Conservation (phyloP, 2,888 invertebrate genomes). For the Drosophila mettleri region DNA sequence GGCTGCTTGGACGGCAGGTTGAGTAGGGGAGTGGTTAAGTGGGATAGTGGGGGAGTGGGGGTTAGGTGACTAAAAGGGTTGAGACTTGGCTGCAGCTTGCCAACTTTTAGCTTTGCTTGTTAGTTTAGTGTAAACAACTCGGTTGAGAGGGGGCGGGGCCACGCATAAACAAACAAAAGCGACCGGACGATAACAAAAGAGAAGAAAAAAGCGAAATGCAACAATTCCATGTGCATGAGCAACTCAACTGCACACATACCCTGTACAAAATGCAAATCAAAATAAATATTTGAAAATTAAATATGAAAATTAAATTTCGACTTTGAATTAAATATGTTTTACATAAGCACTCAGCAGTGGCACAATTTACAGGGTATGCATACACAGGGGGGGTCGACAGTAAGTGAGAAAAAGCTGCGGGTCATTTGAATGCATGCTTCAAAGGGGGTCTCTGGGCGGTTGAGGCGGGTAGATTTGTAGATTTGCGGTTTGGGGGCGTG, state of each 20-base stretch:
- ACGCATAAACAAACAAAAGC: slow-evolving; percentile 45
- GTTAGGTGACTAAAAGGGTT: slow-evolving; percentile 20
- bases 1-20: not conserved
- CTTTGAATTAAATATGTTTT: no score
- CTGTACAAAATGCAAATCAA: not conserved
- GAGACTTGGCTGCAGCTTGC: slow-evolving; percentile 64
- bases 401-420: slow-evolving; percentile 22
- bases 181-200: slow-evolving; percentile 22
- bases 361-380: slow-evolving; percentile 36
- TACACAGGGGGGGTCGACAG: not conserved
- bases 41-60: not conserved
- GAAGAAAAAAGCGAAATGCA: slow-evolving; percentile 4
- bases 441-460: not conserved
- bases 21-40: no score
- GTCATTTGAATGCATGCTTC: slow-evolving; percentile 66
- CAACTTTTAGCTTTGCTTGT: slow-evolving; percentile 75
- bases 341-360: no score
- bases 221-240: not conserved
- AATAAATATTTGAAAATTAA: not conserved
- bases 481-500: not conserved
- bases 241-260: not conserved
- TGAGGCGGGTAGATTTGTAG: not conserved
- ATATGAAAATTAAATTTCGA: not conserved
- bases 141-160: not conserved
- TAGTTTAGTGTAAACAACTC: slow-evolving; percentile 75